These are phyloP conservation scores for Heliconius nattereri DNA, from an alignment of 1,140 invertebrate genomes.

Conservation along the genomic window DNA sequence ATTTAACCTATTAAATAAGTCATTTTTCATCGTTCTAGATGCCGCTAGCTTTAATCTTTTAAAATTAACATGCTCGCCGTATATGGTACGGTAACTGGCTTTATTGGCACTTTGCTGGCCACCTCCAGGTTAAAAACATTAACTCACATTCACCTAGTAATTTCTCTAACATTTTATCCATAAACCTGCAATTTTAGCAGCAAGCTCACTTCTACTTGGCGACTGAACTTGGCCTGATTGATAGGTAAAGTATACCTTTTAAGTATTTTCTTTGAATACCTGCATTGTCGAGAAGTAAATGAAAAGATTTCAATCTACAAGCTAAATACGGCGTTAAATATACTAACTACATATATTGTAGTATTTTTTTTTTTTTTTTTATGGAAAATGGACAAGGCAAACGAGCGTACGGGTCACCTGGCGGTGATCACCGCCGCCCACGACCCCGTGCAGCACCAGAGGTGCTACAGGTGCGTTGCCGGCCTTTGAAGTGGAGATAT, in stretches of 20 bases:
- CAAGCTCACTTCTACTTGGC: not conserved
- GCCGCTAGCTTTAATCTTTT: not conserved
- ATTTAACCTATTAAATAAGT: not conserved
- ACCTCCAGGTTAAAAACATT: not conserved
- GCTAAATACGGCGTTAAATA: no score
- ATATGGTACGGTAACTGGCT: constrained; percentile 24
- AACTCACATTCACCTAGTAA: not conserved
- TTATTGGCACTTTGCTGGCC: constrained; percentile 7
- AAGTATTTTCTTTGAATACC: not conserved
- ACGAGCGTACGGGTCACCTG: no score
- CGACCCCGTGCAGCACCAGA: no score
- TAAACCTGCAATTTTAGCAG: not conserved
- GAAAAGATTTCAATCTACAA: no score
- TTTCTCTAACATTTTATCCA: not conserved
- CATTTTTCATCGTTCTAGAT: not conserved
- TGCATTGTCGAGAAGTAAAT: no score
- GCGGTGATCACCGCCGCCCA: no score
- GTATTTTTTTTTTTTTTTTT: no score
- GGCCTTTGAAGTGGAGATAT: no score
- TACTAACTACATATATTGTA: no score
- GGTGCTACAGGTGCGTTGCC: no score
- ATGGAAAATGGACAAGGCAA: no score
- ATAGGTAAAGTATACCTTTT: not conserved
- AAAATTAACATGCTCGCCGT: not conserved
- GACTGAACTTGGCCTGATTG: not conserved